Evolutionary conservation across 2,113 vertebrate species (phyloP).

Genomic region (Asarcornis scutulata): DNA sequence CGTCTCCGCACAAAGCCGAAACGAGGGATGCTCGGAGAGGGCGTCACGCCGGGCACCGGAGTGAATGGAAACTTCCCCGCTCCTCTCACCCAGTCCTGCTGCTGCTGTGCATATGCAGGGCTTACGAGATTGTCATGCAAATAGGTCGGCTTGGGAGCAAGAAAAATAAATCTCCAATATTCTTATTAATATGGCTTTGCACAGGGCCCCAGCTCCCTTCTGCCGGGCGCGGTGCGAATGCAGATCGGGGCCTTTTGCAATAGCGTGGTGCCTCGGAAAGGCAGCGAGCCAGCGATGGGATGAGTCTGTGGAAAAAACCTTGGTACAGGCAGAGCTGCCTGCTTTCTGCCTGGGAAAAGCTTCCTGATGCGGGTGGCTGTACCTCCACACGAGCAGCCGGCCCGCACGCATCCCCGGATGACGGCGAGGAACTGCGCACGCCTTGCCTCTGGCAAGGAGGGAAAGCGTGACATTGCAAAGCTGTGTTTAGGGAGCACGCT

Average conservation of each 20-base stretch:
- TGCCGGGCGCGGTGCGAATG: fast-evolving
- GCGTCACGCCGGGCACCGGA: background rate
- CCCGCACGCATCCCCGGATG: background rate
- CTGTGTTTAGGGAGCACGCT: background rate
- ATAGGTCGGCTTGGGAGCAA: background rate
- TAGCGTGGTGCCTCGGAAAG: background rate
- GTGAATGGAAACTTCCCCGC: background rate
- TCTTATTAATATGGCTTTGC: background rate
- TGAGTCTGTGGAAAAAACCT: background rate
- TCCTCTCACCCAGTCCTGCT: background rate
- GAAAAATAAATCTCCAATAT: background rate
- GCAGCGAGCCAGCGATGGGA: fast-evolving
- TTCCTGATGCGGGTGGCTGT: background rate
- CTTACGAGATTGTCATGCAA: background rate
- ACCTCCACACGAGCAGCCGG: background rate
- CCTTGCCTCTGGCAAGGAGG: background rate
- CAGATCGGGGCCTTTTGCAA: fast-evolving
- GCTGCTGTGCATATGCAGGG: fast-evolving
- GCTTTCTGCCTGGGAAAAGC: background rate
- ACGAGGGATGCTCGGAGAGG: background rate
- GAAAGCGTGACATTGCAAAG: slow-evolving; percentile 26
- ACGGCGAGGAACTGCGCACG: background rate
- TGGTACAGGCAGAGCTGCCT: background rate
- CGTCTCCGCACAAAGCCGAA: background rate
- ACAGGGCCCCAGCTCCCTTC: fast-evolving